Evolutionary conservation across 2,888 invertebrate genomes (phyloP), one percentile per base, ranked within the genome.

Genomic region (Drosophila longiperda): DNA sequence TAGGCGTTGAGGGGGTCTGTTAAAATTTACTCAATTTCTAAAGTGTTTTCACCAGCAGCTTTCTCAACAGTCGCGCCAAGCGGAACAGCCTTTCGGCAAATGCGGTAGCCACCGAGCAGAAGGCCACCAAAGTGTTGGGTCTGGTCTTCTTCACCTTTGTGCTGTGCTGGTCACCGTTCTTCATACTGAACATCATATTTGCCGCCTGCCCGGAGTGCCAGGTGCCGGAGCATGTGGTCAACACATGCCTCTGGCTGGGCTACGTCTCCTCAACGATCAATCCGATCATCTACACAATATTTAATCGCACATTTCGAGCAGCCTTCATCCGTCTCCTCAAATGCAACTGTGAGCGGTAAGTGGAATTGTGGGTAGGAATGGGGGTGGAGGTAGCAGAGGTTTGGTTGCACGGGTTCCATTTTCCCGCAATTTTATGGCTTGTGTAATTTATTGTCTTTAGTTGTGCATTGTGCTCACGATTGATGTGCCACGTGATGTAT

Each of bases 251-350:
- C 4, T 98, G 98, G 98, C 94, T 98, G 81, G 98, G 98, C 75
- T 98, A 98, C 94, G 96, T 97, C 74, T 97, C 97, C 58, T 98
- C 97, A 29, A 98, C 97, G 75, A 97, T 98, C 92, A 98, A 98
- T 93, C 98, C 98, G 9, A 96, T 98, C 89, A 98, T 98, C 92
- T 98, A 98, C 93, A 98, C 98, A 3, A 95, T 98, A 62, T 98
- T 98, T 94, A 98, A 98, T 93, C 95, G 96, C 80, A 97, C 97
- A 17, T 98, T 98, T 93, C 94, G 98, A 57, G 96, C 97, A 17
- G 97, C 97, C 1, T 98, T 98, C 92, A 95, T 97, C 71, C 94
- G 97, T 71, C 93, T 97, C 57, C 93, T 97, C 26, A 94, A 95
- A 74, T 97, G 97, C 93, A 95, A 95, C 87, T 97, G 97, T 92